Conservation (phyloP, 2,113 vertebrate species). For the Hyaena hyaena region DNA sequence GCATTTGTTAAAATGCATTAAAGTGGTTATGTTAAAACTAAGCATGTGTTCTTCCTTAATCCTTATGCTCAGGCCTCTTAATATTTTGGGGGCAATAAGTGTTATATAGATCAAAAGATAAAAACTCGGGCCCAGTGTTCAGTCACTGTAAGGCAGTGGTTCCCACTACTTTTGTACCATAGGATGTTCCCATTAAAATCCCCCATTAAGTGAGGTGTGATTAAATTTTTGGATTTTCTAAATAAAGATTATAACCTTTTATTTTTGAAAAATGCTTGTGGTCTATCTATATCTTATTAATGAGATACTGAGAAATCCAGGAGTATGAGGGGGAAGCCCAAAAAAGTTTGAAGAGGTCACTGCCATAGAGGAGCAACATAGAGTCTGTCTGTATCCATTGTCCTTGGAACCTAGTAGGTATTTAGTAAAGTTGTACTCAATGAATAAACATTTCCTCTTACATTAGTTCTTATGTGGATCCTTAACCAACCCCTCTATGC, state of each 20-base stretch:
- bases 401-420: background rate
- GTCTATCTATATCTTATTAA: background rate
- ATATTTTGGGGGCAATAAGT: background rate
- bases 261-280: background rate
- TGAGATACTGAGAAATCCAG: background rate
- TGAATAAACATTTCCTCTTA: background rate
- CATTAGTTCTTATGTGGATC: background rate
- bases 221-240: conserved; percentile 12
- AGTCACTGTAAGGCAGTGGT: background rate
- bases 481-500: background rate
- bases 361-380: background rate
- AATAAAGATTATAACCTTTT: conserved; percentile 15
- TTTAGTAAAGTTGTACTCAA: background rate
- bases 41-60: background rate
- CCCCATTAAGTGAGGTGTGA: background rate
- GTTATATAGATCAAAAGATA: background rate
- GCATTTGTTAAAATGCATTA: background rate
- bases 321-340: background rate
- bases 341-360: background rate
- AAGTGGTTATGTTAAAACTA: background rate
- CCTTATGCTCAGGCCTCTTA: background rate
- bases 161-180: background rate
- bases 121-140: background rate
- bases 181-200: background rate
- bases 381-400: background rate